These are phyloP conservation scores for Galeruca laticollis DNA, from an alignment of 2,888 invertebrate species.

Conservation along the genomic window DNA sequence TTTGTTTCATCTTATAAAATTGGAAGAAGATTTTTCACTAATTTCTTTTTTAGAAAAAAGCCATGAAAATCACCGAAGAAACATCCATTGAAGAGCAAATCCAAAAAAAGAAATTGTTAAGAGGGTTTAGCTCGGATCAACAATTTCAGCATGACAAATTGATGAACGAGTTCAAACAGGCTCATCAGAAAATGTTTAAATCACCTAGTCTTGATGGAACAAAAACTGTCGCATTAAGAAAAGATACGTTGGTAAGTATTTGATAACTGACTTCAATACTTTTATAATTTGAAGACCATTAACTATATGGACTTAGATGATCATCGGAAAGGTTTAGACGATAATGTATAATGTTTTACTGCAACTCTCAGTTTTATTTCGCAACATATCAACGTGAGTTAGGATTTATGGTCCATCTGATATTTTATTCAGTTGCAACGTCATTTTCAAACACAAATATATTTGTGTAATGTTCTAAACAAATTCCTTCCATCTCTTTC, in stretches of 20 bases:
- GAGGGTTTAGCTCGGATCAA: conserved; percentile 72
- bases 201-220: conserved; percentile 50
- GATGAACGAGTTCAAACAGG: conserved; percentile 91
- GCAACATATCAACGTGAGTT: no score
- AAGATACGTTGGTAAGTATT: conserved; percentile 45
- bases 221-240: conserved; percentile 37
- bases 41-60: conserved; percentile 56
- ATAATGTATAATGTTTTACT: no score
- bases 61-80: conserved; percentile 51
- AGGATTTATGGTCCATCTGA: no score
- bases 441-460: no score
- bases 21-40: not conserved
- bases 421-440: no score
- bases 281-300: no score
- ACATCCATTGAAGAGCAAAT: conserved; percentile 64
- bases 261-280: not conserved
- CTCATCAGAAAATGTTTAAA: conserved; percentile 88
- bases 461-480: no score
- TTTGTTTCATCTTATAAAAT: not conserved
- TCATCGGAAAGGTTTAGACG: no score
- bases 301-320: no score
- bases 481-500: no score
- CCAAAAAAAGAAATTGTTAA: conserved; percentile 65
- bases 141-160: conserved; percentile 80
- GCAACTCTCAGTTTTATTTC: no score